Evolutionary conservation across 2,797 vertebrate genomes (phyloP), one percentile per base, ranked within the genome.

Genomic region (Neoniphon sammara): DNA sequence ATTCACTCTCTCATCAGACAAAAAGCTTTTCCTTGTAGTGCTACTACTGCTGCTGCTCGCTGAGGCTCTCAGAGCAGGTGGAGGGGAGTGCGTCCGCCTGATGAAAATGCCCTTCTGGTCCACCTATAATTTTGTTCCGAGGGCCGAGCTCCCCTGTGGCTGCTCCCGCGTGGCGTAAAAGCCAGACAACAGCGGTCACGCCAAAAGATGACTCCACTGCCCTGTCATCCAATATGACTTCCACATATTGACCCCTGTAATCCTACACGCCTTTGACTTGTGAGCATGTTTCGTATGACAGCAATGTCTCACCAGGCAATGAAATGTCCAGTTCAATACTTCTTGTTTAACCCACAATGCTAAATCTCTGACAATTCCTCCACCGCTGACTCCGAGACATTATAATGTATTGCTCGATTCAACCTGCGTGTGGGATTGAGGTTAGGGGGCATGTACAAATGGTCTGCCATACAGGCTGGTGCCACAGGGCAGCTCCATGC

Each of bases 1-100:
- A 18, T 6, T 9, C 21, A 23, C 21, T 36, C 50, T 78, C 70
- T 90, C 87, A 90, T 92, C 88, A 91, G 63, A 78, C 74, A 90
- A 86, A 91, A 82, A 92, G 88, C 88, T 88, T 89, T 88, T 91
- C 73, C 85, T 73, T 91, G 88, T 89, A 70, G 75, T 10, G 46
- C 54, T 44, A 69, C 82, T 59, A 76, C 60, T 73, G 72, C 66
- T 15, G 23, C 62, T 4, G 61, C 75, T 81, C 72, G 34, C 70
- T 17, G 10, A 74, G 63, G 66, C 78, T 75, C 77, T 73, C 62
- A 49, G 39, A 63, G 63, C 66, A 73, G 66, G 57, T 75, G 67
- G 77, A 17, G 82, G 74, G 59, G 75, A 71, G 71, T 76, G 65
- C 56, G 63, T 61, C 63, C 11, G 15, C 39, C 77, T 87, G 82